phyloP scores from a whole-genome alignment of 2,888 invertebrate genomes.

The Pachliopta kotzebuea region DNA sequence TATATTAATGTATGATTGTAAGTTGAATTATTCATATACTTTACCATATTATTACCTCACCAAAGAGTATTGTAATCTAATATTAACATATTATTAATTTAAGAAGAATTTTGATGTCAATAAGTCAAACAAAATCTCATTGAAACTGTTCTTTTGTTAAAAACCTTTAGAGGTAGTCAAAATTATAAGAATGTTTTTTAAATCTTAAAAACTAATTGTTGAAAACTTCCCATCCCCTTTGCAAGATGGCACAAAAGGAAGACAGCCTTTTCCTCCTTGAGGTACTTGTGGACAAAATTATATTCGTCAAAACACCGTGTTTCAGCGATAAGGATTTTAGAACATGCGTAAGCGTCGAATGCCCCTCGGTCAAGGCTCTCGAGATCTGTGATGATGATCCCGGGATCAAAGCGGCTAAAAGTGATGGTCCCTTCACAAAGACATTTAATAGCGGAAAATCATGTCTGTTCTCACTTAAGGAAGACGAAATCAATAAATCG shows the following conservation, averaged over 20 bases:
- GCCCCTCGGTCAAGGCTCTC: slow-evolving; percentile 79
- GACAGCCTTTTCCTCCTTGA: slow-evolving; percentile 83
- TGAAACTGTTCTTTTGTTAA: slow-evolving; percentile 35
- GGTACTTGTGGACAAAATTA: slow-evolving; percentile 80
- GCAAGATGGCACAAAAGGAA: slow-evolving; percentile 64
- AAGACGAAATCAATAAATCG: slow-evolving; percentile 73
- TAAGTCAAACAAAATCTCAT: not conserved
- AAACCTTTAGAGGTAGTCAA: slow-evolving; percentile 31
- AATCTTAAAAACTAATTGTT: slow-evolving; percentile 37
- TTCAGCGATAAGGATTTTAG: slow-evolving; percentile 71
- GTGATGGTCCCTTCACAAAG: slow-evolving; percentile 64
- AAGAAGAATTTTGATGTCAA: not conserved
- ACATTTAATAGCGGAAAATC: slow-evolving; percentile 84
- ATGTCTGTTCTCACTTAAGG: slow-evolving; percentile 83
- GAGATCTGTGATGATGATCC: slow-evolving; percentile 83
- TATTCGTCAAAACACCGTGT: slow-evolving; percentile 64
- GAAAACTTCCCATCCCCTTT: slow-evolving; percentile 60
- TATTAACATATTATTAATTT: not conserved
- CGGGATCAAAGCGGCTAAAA: slow-evolving; percentile 56
- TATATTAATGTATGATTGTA: no score
- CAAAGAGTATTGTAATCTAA: not conserved
- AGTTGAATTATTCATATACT: no score
- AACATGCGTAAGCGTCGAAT: slow-evolving; percentile 82
- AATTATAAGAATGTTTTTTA: slow-evolving; percentile 38
- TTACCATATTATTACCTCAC: not conserved